Base-by-base conservation (phyloP, 2,113 vertebrate genomes). In the Limanda limanda region DNA sequence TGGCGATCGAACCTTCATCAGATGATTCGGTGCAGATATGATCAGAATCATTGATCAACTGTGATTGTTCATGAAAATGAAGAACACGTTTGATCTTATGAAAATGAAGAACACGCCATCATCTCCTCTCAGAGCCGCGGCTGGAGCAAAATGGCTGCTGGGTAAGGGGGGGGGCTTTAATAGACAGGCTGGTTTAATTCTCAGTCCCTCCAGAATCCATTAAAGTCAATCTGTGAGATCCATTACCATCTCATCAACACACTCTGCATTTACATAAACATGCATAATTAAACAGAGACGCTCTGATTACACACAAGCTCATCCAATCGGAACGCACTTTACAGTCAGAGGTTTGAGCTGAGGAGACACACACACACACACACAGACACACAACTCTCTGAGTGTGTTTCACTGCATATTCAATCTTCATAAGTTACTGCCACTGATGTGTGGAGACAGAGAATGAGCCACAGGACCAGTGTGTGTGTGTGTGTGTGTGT, bases 181-280 rank as follows among this genome's bases (percentile, higher is more conserved):
- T 84, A 86, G 86, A 86, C 83, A 80, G 76, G 40, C 81, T 74
- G 76, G 18, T 81, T 88, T 88, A 82, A 87, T 91, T 88, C 75
- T 77, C 65, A 62, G 78, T 90, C 84, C 85, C 82, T 84, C 76
- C 75, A 67, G 88, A 91, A 91, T 86, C 78, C 84, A 90, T 91
- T 90, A 90, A 78, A 88, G 88, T 82, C 88, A 90, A 82, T 90
- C 84, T 86, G 86, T 79, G 81, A 86, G 83, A 86, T 69, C 81
- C 77, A 87, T 88, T 86, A 89, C 76, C 83, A 86, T 90, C 85
- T 90, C 88, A 91, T 89, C 88, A 88, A 75, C 86, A 78, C 86
- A 74, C 62, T 62, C 71, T 35, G 52, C 82, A 90, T 91, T 88
- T 90, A 75, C 88, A 90, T 89, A 90, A 89, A 88, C 83, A 90